phyloP scores from a whole-genome alignment of 2,113 vertebrate genomes.

The Xenopus laevis region DNA sequence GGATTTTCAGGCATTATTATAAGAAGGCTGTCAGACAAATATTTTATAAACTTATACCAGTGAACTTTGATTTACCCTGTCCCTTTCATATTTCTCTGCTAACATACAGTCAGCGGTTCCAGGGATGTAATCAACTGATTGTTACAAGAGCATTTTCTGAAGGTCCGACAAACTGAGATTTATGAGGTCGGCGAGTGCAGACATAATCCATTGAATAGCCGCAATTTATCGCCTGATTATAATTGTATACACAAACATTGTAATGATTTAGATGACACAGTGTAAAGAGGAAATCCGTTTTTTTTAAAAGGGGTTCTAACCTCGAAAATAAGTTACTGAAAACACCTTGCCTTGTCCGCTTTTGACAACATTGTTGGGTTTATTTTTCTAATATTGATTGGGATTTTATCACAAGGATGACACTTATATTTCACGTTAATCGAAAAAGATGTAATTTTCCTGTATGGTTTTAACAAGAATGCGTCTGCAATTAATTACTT shows the following conservation, averaged over 20 bases:
- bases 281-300: conserved; percentile 99
- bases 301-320: conserved; percentile 99
- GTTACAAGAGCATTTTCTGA: conserved; percentile 98
- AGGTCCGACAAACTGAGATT: conserved; percentile 89
- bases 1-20: conserved; percentile 53
- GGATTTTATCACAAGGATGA: conserved; percentile 98
- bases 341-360: conserved; percentile 87
- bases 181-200: conserved; percentile 89
- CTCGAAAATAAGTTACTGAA: conserved; percentile 82
- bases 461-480: conserved; percentile 81
- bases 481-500: conserved; percentile 96
- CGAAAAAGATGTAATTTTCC: conserved; percentile 94
- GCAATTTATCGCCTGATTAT: conserved; percentile 99
- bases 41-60: conserved; percentile 61
- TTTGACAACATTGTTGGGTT: conserved; percentile 99
- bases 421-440: conserved; percentile 98
- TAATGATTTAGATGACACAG: conserved; percentile 98
- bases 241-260: conserved; percentile 99
- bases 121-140: conserved; percentile 98
- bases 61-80: conserved; percentile 72
- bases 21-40: conserved; percentile 53
- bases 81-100: conserved; percentile 71
- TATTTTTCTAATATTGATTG: conserved; percentile 89
- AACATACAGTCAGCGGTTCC: conserved; percentile 72
- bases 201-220: conserved; percentile 93